Conservation (phyloP, 2,888 invertebrate genomes). For the Aelia acuminata region DNA sequence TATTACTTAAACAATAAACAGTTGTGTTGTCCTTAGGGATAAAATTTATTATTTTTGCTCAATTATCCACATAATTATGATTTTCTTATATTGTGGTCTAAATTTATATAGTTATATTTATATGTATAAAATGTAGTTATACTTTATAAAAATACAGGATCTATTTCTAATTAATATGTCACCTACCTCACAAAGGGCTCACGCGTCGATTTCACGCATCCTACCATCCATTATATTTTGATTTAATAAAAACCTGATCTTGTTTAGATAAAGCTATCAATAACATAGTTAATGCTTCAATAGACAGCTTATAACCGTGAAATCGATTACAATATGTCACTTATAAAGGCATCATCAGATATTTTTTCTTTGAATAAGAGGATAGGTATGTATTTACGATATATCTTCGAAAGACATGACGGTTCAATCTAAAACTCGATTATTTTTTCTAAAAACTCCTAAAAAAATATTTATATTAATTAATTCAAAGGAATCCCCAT, state of each 20-base stretch:
- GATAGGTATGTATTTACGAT: too few relatives aligned
- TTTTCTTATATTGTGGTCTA: too few relatives aligned
- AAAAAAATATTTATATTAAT: too few relatives aligned
- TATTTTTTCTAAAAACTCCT: too few relatives aligned
- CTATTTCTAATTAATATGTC: not conserved
- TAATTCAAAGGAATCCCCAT: too few relatives aligned
- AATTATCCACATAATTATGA: too few relatives aligned
- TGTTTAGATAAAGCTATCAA: not conserved
- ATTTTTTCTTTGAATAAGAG: too few relatives aligned
- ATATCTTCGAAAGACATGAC: too few relatives aligned
- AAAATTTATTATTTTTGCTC: not conserved
- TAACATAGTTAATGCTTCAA: not conserved
- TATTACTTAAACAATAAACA: not conserved
- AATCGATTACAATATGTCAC: not conserved
- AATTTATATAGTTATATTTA: too few relatives aligned
- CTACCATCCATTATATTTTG: not conserved
- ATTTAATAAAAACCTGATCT: conserved; percentile 17
- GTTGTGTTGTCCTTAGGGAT: not conserved
- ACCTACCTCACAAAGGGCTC: not conserved
- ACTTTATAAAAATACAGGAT: not conserved
- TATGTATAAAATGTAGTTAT: not conserved
- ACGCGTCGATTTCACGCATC: not conserved
- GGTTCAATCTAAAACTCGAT: too few relatives aligned
- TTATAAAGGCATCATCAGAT: not conserved
- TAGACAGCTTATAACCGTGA: not conserved